Percentiles rank a stretch among this genome's conserved stretches.
Evolutionary conservation across 1,140 invertebrate species (phyloP).

Genomic region (Lepidotrigona ventralis): DNA sequence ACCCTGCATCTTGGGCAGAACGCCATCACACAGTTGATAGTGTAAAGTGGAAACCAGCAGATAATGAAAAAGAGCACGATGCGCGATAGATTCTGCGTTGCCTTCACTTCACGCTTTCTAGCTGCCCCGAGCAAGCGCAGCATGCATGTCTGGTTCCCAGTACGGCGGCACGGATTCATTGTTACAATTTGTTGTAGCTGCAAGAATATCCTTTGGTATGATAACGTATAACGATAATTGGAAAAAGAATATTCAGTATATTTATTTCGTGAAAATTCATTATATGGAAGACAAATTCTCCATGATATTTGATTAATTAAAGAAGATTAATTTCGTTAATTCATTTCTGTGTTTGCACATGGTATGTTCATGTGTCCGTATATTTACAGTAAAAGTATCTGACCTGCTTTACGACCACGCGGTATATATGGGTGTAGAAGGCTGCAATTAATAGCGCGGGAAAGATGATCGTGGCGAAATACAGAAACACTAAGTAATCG

Average conservation of each 20-base stretch:
- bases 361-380: background rate
- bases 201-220: slow-evolving; percentile 18
- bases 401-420: slow-evolving; percentile 93
- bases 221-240: background rate
- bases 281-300: no score
- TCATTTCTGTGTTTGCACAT: slow-evolving; percentile 22
- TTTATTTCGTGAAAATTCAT: background rate
- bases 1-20: slow-evolving; percentile 87
- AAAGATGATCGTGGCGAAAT: slow-evolving; percentile 93
- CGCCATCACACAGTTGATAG: slow-evolving; percentile 92
- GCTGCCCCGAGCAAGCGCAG: slow-evolving; percentile 88
- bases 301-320: background rate
- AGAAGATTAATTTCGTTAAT: slow-evolving; percentile 14
- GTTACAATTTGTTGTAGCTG: slow-evolving; percentile 82
- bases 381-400: slow-evolving; percentile 24
- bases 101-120: slow-evolving; percentile 92
- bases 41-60: slow-evolving; percentile 95
- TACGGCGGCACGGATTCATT: slow-evolving; percentile 79
- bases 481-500: slow-evolving; percentile 92
- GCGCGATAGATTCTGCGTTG: slow-evolving; percentile 93
- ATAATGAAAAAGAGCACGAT: slow-evolving; percentile 96
- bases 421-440: slow-evolving; percentile 94
- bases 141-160: slow-evolving; percentile 80
- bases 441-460: slow-evolving; percentile 90
- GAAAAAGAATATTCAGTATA: background rate